phyloP scores from a whole-genome alignment of 2,888 invertebrate genomes.

The Tetheella fluctuosa region DNA sequence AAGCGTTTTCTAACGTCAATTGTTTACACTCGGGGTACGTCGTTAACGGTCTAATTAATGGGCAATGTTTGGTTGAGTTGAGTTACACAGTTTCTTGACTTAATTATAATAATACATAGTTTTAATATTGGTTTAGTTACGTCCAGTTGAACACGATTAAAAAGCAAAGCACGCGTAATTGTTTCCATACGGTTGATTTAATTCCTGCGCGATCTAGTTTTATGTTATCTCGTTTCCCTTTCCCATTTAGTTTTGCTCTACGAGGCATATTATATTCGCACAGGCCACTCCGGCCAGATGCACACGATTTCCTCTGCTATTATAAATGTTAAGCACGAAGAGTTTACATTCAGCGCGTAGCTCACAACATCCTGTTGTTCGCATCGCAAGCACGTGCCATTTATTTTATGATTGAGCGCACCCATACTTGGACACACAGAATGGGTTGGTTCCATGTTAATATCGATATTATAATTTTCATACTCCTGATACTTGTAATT shows the following conservation, averaged over 20 bases:
- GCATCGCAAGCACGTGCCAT: constrained; percentile 62
- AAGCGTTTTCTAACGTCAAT: too few relatives aligned
- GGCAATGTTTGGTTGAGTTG: too few relatives aligned
- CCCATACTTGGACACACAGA: constrained; percentile 33
- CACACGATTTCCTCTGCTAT: constrained; percentile 61
- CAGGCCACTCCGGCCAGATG: constrained; percentile 61
- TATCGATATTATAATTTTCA: constrained; percentile 27
- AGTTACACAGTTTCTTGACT: constrained; percentile 14
- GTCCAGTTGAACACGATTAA: constrained; percentile 19
- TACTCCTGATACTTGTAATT: not conserved
- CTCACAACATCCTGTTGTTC: constrained; percentile 68
- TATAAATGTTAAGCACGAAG: constrained; percentile 52
- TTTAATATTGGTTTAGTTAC: constrained; percentile 16
- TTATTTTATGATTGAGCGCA: constrained; percentile 57
- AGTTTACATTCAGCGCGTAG: constrained; percentile 61
- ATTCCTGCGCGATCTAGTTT: constrained; percentile 48
- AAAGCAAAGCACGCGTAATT: constrained; percentile 36
- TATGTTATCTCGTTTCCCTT: constrained; percentile 60
- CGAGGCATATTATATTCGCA: constrained; percentile 50
- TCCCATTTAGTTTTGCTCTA: constrained; percentile 65
- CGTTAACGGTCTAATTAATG: too few relatives aligned
- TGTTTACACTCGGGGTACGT: too few relatives aligned
- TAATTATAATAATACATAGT: constrained; percentile 18
- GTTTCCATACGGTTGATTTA: constrained; percentile 41
- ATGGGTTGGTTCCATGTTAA: constrained; percentile 32